These are phyloP conservation scores for Papilio dardanus DNA, from an alignment of 1,140 invertebrate genomes.

Conservation along the genomic window DNA sequence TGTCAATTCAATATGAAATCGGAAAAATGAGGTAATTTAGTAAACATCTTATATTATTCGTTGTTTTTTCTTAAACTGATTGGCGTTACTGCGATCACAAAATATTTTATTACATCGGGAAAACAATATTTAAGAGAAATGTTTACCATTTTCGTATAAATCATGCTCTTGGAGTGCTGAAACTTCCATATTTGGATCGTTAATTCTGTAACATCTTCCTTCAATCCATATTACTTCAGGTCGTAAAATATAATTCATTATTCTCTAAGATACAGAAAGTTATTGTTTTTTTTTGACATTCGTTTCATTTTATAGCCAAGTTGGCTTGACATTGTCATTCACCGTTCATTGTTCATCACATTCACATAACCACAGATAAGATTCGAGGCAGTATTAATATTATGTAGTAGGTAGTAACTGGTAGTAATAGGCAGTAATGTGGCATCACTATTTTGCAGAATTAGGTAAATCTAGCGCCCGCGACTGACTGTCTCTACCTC, in stretches of 20 bases:
- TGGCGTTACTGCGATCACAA: background rate
- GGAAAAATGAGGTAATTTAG: too few species aligned
- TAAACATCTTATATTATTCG: too few species aligned
- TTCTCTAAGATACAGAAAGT: too few species aligned
- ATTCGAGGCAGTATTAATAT: too few species aligned
- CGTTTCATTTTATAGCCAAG: too few species aligned
- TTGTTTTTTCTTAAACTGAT: background rate
- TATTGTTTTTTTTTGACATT: too few species aligned
- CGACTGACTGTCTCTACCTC: too few species aligned
- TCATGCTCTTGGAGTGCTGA: slow-evolving; percentile 70
- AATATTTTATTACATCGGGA: background rate
- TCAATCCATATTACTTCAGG: slow-evolving; percentile 83
- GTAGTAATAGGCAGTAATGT: too few species aligned
- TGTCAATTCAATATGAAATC: too few species aligned
- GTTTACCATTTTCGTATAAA: slow-evolving; percentile 73
- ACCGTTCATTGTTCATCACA: background rate
- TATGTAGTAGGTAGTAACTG: too few species aligned
- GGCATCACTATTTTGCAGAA: too few species aligned
- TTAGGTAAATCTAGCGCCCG: too few species aligned
- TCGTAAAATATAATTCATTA: slow-evolving; percentile 62
- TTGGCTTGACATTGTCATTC: background rate
- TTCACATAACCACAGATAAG: background rate
- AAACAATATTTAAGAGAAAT: background rate
- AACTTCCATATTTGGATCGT: slow-evolving; percentile 62
- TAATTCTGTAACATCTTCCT: slow-evolving; percentile 82